These are phyloP conservation scores for Merops nubicus DNA, from an alignment of 2,113 vertebrate species.

Conservation along the genomic window DNA sequence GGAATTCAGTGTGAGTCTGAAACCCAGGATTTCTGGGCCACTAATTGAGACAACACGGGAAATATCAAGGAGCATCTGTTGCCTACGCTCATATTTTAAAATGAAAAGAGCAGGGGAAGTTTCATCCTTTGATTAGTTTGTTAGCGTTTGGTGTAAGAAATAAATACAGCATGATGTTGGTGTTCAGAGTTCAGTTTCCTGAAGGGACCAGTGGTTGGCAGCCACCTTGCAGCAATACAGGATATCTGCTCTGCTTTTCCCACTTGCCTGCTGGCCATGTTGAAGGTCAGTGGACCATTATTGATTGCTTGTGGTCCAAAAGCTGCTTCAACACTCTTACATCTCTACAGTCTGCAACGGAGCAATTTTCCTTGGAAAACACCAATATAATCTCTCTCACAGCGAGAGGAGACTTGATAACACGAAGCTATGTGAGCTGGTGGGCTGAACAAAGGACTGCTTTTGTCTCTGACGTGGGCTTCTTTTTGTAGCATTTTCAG, in stretches of 20 bases:
- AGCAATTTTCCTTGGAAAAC: not conserved
- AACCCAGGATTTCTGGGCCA: not conserved
- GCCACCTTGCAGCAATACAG: rapidly evolving
- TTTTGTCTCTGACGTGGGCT: not conserved
- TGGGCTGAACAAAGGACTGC: not conserved
- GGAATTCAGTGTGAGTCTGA: not conserved
- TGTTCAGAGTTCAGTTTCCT: not conserved
- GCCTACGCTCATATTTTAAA: not conserved
- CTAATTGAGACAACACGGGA: not conserved
- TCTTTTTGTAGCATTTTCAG: not conserved
- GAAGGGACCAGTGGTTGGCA: not conserved
- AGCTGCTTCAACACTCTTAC: not conserved
- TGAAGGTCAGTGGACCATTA: not conserved
- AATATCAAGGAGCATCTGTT: not conserved
- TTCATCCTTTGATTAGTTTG: not conserved
- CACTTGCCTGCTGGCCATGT: not conserved
- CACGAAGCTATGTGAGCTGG: not conserved
- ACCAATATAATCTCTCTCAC: not conserved
- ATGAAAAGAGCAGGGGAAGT: not conserved
- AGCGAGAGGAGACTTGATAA: not conserved
- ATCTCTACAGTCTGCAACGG: not conserved
- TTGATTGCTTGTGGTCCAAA: rapidly evolving
- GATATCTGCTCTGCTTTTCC: not conserved
- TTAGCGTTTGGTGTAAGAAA: not conserved
- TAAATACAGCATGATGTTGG: not conserved